Percentiles rank a stretch among this genome's conserved stretches.
phyloP scores from a whole-genome alignment of 2,888 invertebrate species.

The Dimorphilus gyrociliatus region DNA sequence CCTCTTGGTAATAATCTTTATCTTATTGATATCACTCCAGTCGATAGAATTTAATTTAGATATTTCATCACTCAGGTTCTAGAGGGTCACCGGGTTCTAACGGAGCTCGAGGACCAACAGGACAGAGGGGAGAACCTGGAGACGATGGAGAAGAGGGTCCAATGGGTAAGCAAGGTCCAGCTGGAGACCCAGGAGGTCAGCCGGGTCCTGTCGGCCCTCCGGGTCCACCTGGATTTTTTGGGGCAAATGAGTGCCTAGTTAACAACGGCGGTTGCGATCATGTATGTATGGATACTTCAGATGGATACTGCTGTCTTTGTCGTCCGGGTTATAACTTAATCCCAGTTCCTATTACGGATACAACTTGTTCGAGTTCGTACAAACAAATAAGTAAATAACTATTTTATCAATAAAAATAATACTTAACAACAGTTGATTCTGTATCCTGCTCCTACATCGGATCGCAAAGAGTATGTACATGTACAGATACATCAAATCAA shows the following conservation, averaged over 20 bases:
- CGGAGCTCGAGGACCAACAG: conserved; percentile 2
- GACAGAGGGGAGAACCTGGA: conserved; percentile 1
- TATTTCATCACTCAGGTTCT: not conserved
- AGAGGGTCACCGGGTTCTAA: conserved; percentile 1
- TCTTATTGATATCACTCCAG: no score
- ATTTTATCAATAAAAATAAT: no score
- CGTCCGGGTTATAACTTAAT: conserved; percentile 6
- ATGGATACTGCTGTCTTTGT: conserved; percentile 11
- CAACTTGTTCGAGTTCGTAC: no score
- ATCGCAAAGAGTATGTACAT: no score
- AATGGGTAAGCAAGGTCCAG: conserved; percentile 2
- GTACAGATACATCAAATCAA: not conserved
- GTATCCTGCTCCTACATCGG: no score
- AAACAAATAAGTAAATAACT: no score
- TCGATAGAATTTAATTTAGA: not conserved
- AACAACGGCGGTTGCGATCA: conserved; percentile 9
- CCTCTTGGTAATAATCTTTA: not conserved
- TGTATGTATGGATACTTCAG: conserved; percentile 9
- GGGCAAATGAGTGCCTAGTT: conserved; percentile 8
- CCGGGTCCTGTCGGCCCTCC: conserved; percentile 1
- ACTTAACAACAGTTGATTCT: no score
- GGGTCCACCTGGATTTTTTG: conserved; percentile 2
- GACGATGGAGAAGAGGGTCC: not conserved
- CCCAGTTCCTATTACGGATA: conserved; percentile 3
- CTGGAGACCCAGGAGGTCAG: conserved; percentile 3